Evolutionary conservation across 2,888 invertebrate species (phyloP).

Genomic region (Hirtodrosophila duncani): DNA sequence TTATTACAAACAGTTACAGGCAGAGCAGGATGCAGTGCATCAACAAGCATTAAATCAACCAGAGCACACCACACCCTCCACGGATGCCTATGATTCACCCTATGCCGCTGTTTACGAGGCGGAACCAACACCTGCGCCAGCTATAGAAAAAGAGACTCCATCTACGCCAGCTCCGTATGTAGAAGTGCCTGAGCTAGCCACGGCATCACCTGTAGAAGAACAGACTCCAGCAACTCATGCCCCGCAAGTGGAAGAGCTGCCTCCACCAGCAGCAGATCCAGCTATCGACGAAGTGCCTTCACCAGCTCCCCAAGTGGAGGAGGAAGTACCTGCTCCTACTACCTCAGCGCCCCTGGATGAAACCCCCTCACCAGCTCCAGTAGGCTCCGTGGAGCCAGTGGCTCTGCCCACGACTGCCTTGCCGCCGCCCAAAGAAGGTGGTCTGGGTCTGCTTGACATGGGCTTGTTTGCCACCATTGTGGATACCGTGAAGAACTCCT

Average conservation of each 20-base stretch:
- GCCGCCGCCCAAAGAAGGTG: slow-evolving; percentile 29
- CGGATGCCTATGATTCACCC: slow-evolving; percentile 26
- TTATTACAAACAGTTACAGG: slow-evolving; percentile 44
- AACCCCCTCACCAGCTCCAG: too few relatives aligned
- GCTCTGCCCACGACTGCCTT: slow-evolving; percentile 25
- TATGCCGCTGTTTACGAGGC: slow-evolving; percentile 27
- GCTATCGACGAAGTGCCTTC: background rate
- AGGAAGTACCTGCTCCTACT: background rate
- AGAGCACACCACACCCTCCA: slow-evolving; percentile 29
- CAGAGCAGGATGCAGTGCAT: slow-evolving; percentile 24
- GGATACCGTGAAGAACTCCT: slow-evolving; percentile 74
- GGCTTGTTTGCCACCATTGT: slow-evolving; percentile 75
- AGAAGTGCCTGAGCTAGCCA: background rate
- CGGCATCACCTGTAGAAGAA: background rate
- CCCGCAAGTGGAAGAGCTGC: background rate
- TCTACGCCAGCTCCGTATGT: background rate
- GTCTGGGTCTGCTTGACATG: too few relatives aligned
- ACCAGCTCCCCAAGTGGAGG: too few relatives aligned
- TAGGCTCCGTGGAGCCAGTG: slow-evolving; percentile 40
- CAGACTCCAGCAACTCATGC: background rate
- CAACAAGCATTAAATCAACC: background rate
- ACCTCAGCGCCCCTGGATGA: background rate
- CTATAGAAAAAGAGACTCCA: background rate
- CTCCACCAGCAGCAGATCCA: background rate
- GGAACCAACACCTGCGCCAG: slow-evolving; percentile 32